A percentile compares a stretch with the other conserved stretches of the same genome.
phyloP scores from a whole-genome alignment of 2,797 vertebrate genomes.

The Pantherophis alleghaniensis region DNA sequence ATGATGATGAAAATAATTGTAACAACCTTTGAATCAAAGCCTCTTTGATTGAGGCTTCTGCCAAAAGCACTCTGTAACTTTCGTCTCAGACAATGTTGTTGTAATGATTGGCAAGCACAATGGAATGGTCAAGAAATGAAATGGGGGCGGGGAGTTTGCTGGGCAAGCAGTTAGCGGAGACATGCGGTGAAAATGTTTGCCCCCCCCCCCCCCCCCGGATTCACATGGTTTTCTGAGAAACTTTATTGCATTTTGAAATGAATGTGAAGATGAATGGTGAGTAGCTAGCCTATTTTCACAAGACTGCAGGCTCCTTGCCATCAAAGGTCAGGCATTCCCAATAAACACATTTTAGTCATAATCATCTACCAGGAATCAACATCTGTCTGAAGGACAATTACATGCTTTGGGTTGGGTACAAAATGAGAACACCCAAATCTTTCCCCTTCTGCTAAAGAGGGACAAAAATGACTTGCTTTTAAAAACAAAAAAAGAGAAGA shows the following conservation, averaged over 20 bases:
- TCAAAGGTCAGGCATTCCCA: background rate
- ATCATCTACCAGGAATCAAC: background rate
- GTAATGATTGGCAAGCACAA: background rate
- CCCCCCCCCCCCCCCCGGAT: background rate
- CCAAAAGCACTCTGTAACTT: background rate
- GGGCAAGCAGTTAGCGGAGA: background rate
- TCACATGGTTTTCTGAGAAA: background rate
- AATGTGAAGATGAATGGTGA: background rate
- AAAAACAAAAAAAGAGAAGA: background rate
- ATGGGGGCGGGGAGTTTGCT: background rate
- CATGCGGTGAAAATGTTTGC: background rate
- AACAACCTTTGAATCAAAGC: background rate
- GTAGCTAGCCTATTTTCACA: background rate
- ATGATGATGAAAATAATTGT: background rate
- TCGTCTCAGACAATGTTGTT: background rate
- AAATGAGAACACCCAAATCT: background rate
- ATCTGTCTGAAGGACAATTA: background rate
- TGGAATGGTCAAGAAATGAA: background rate
- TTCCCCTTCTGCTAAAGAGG: background rate
- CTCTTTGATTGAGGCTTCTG: background rate
- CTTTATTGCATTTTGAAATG: background rate
- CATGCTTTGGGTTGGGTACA: background rate
- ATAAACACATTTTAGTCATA: background rate
- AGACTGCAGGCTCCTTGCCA: background rate
- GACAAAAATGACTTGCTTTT: background rate